Conservation (phyloP, 1,140 invertebrate genomes). For the Eufriesea mexicana region DNA sequence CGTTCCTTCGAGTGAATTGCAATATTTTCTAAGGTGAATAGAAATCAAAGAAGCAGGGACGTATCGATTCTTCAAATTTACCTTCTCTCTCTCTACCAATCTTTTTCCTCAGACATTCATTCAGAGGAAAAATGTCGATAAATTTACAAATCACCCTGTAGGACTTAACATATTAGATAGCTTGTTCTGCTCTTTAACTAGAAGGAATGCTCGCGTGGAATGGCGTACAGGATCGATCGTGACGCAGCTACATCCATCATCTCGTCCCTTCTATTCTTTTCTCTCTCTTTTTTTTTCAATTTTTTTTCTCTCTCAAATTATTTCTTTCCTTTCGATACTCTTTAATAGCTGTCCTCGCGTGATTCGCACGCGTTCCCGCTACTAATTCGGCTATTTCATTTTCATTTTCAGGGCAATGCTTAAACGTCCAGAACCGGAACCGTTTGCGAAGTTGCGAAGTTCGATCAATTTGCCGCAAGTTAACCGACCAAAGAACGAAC, state of each 20-base stretch:
- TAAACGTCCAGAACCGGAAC: conserved; percentile 75
- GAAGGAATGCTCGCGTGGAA: conserved; percentile 32
- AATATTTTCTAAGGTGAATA: too few species aligned
- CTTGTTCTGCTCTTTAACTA: conserved; percentile 6
- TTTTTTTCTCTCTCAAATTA: background rate
- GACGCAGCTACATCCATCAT: background rate
- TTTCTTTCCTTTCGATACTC: background rate
- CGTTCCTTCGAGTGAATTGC: too few species aligned
- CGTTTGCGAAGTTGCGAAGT: conserved; percentile 59
- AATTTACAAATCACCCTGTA: background rate
- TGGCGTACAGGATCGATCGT: conserved; percentile 14
- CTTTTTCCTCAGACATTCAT: too few species aligned
- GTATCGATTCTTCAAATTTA: too few species aligned
- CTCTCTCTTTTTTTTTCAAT: too few species aligned
- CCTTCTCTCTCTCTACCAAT: too few species aligned
- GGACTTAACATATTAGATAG: background rate
- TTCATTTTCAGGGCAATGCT: conserved; percentile 79
- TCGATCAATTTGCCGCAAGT: conserved; percentile 62
- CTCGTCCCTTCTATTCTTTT: background rate
- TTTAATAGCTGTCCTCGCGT: background rate
- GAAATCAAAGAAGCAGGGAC: too few species aligned
- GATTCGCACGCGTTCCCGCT: conserved; percentile 17
- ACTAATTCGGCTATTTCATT: conserved; percentile 69
- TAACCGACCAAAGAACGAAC: conserved; percentile 67
- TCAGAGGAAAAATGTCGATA: too few species aligned